Evolutionary conservation across 2,888 invertebrate genomes (phyloP).

Genomic region (Pycnomerus fuliginosus): DNA sequence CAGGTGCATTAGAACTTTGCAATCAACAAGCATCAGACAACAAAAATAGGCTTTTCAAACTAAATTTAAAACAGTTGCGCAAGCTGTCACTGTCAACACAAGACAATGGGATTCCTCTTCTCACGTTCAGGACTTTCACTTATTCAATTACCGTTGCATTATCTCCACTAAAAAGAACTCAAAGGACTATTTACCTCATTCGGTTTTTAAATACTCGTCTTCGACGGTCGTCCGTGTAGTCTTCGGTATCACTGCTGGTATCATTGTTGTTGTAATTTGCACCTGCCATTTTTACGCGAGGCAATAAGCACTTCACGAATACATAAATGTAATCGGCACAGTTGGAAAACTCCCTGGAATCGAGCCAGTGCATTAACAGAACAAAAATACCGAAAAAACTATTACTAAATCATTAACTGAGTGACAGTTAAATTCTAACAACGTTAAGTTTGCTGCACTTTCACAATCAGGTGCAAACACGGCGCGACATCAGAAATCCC

Average conservation of each 20-base stretch:
- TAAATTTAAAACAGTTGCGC: constrained; percentile 17
- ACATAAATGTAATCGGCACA: constrained; percentile 47
- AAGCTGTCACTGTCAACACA: constrained; percentile 9
- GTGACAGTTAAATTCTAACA: too few relatives aligned
- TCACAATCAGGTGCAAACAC: too few relatives aligned
- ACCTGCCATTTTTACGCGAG: constrained; percentile 49
- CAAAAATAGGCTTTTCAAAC: too few relatives aligned
- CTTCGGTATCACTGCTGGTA: constrained; percentile 85
- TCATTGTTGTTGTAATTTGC: constrained; percentile 54
- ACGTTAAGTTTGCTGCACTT: too few relatives aligned
- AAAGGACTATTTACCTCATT: constrained; percentile 59
- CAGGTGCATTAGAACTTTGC: too few relatives aligned
- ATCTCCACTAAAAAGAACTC: too few relatives aligned
- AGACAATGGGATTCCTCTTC: constrained; percentile 17
- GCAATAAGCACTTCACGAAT: constrained; percentile 48
- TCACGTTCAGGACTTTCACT: constrained; percentile 7
- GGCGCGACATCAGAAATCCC: too few relatives aligned
- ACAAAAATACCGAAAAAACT: constrained; percentile 5
- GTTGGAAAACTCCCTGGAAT: constrained; percentile 44
- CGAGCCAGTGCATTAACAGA: constrained; percentile 50
- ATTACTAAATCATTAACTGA: constrained; percentile 12
- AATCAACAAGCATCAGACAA: too few relatives aligned
- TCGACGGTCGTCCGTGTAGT: constrained; percentile 73
- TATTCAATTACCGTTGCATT: too few relatives aligned
- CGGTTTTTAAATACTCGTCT: constrained; percentile 70